Base-by-base conservation (phyloP, 1,140 invertebrate genomes). In the Drosophila athabasca region DNA sequence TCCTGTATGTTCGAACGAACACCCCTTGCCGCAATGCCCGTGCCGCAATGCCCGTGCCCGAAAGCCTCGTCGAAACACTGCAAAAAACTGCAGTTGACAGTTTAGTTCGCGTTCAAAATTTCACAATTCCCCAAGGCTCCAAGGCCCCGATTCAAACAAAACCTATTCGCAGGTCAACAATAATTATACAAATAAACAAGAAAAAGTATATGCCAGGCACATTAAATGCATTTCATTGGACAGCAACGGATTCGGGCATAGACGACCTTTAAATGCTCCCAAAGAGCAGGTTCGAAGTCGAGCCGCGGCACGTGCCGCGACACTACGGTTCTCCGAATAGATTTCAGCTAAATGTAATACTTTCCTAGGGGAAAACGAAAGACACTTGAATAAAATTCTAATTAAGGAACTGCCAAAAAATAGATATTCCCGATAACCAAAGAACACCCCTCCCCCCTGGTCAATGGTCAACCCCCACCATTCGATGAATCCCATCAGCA, bases 81-180 rank as follows among this genome's bases (percentile, higher is more conserved):
- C 31, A 35, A 35, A 61, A 53, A 68, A 65, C 79, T 82, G 79
- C 61, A 82, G 70, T 62, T 82, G 79, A 82, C 79, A 82, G 76
- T 78, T 82, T 78, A 74, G 69, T 70, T 57, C 45, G 62, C 49
- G 54, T 54, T 5, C 11, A 43, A 75, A 72, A 45, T 58, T 60
- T 11, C 54, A 61, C 66, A 79, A 60, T 53, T 45, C 57, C 51
- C 62, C 26, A 52, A 19, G 22, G 5, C n/a, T 35, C 68, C 19
- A 3, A 19, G 50, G 31, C 17, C 11, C 24, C 17, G 44, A 55
- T 48, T 52, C 31, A 11, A 39, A 15, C 24, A 13, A 15, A 55
- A 15, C 22, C 44, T 49, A 43, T 46, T 57, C 35, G 13, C 55
- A 61, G 35, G 39, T 71, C 61, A 59, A 76, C 80, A 80, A 80